Base-by-base conservation (phyloP, 1,140 invertebrate genomes). In the Sesamia nonagrioides region DNA sequence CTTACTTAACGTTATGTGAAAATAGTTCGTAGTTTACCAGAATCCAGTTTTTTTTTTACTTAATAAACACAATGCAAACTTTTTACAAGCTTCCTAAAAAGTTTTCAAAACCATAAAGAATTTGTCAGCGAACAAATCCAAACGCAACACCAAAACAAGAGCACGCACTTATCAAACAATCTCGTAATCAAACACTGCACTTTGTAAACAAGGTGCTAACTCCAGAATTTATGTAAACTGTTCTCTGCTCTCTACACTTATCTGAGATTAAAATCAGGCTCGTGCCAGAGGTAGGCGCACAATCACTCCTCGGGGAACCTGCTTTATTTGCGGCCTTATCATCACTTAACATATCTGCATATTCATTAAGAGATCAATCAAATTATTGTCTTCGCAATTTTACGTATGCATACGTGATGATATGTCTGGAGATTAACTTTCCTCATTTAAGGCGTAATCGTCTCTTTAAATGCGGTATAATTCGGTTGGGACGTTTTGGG, bases 141-240 rank as follows among this genome's bases (percentile, higher is more conserved):
- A 15, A 75, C 18, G 50, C 15, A 61, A 48, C 74, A 52, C 13
- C 0, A 79, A 74, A 79, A 72, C 75, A 78, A 81, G 69, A 63
- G 45, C 52, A 66, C 68, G 81, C 79, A 84, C 82, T 86, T 89
- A 92, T 89, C 87, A 84, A 82, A 71, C 83, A 79, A 91, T 93
- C 88, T 92, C 83, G 91, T 89, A 93, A 94, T 92, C 91, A 91
- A 91, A 93, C 84, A 71, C 54, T 88, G 91, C 92, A 90, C 84
- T 92, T 93, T 93, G 91, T 94, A 91, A 94, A 94, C 91, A 92
- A 94, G 91, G 92, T 91, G 89, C 91, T 94, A 91, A 93, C 87
- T 92, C 87, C 85, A 88, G 88, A 94, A 94, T 94, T 94, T 94
- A 94, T 94, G 93, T 93, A 94, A 93, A 94, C 91, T 93, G 92